Evolutionary conservation across 2,113 vertebrate species (phyloP).

Genomic region (Oryzias celebensis): DNA sequence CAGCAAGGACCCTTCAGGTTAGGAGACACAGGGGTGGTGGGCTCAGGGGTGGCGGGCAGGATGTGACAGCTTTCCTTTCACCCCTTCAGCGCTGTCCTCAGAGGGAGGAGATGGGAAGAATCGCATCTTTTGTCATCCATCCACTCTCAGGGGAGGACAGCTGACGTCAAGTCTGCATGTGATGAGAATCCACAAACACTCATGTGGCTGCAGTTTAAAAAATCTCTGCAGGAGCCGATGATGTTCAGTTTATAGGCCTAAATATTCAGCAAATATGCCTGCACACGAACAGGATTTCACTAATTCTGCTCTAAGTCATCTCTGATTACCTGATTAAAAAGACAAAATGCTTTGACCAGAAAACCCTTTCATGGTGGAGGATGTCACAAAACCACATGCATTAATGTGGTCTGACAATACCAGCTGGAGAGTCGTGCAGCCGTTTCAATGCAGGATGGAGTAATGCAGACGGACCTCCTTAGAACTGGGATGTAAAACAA

Average conservation of each 20-base stretch:
- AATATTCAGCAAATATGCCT: neutral
- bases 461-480: too few species aligned
- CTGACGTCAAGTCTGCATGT: constrained; percentile 31
- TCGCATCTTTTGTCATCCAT: constrained; percentile 43
- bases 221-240: neutral
- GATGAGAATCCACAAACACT: constrained; percentile 6
- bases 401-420: neutral
- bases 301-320: neutral
- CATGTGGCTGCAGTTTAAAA: constrained; percentile 18
- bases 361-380: neutral
- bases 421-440: neutral
- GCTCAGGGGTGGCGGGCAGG: neutral
- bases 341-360: neutral
- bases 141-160: constrained; percentile 27
- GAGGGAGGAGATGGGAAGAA: constrained; percentile 5
- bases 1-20: neutral
- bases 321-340: neutral
- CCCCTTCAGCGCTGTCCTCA: constrained; percentile 13
- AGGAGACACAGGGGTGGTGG: too few species aligned
- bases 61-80: neutral
- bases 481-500: too few species aligned
- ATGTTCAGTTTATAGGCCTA: too few species aligned
- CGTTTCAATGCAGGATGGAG: too few species aligned
- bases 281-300: neutral
- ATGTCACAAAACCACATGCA: neutral